A percentile compares a stretch with the other conserved stretches of the same genome.
Evolutionary conservation across 2,888 invertebrate species (phyloP).

Genomic region (Subacronicta megacephala): DNA sequence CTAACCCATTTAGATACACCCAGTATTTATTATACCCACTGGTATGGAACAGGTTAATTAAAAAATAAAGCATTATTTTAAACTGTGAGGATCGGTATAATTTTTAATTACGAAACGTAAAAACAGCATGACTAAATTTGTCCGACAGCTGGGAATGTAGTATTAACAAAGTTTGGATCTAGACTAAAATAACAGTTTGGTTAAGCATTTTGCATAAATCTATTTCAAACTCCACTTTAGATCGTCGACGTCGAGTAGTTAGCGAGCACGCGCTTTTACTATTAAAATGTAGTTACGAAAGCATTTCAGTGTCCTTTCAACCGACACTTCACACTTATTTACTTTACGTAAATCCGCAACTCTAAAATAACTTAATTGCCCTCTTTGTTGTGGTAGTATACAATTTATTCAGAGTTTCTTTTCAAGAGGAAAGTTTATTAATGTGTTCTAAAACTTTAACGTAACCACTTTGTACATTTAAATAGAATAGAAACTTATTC

Average conservation of each 20-base stretch:
- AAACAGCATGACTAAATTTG: slow-evolving; percentile 21
- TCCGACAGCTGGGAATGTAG: slow-evolving; percentile 7
- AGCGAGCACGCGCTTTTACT: slow-evolving; percentile 36
- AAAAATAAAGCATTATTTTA: slow-evolving; percentile 34
- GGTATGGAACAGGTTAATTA: slow-evolving; percentile 39
- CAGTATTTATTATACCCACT: slow-evolving; percentile 32
- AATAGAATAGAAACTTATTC: slow-evolving; percentile 22
- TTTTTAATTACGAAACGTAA: slow-evolving; percentile 30
- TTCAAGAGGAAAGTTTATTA: slow-evolving; percentile 17
- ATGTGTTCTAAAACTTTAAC: slow-evolving; percentile 25
- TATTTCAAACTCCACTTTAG: slow-evolving; percentile 50
- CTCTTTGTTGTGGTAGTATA: slow-evolving; percentile 10
- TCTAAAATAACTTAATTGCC: slow-evolving; percentile 18
- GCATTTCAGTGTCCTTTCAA: slow-evolving; percentile 46
- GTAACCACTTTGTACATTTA: slow-evolving; percentile 12
- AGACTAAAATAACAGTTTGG: slow-evolving; percentile 51
- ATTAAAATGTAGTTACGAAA: slow-evolving; percentile 48
- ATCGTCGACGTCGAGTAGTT: slow-evolving; percentile 39
- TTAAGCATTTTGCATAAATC: slow-evolving; percentile 55
- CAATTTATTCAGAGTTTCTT: slow-evolving; percentile 28
- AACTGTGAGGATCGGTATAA: slow-evolving; percentile 13
- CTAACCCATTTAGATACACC: slow-evolving; percentile 36
- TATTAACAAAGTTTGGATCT: slow-evolving; percentile 40
- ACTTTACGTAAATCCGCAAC: slow-evolving; percentile 16
- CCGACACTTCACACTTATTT: slow-evolving; percentile 7